Evolutionary conservation across 2,888 invertebrate genomes (phyloP), one percentile per base, ranked within the genome.

Genomic region (Himalopsyche anomala): DNA sequence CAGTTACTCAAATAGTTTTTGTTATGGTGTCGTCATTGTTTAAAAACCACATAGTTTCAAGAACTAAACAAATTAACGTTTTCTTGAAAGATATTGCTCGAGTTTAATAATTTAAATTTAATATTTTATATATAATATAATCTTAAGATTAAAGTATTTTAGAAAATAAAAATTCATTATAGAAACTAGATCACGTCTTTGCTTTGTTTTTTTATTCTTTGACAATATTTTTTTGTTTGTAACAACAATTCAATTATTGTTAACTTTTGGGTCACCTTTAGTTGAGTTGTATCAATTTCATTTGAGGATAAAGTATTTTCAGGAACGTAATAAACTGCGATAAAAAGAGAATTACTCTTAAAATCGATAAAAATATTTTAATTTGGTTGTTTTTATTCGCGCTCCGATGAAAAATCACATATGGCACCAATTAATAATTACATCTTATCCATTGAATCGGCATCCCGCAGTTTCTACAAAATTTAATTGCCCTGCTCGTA

Each of bases 401-500:
- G 74, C 15, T 28, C 36, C 74, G 38, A 38, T 74, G 74, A 74
- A 74, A 74, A 74, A 74, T 74, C 38, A 74, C 74, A 0, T 74
- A 38, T 15, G 74, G 74, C 8, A 36, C 15, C 74, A 36, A 74
- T 74, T 74, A 74, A 74, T 74, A 74, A 74, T 74, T 74, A 74
- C 36, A 74, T 36, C n/a, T 36, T 38, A 74, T 38, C 12, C 74
- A 74, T 38, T 38, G 28, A 74, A 74, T 28, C 4, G 74, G 74
- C 74, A 74, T 15, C 74, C 74, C 74, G 74, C 36, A 5, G 74
- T 12, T 74, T 36, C 12, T 12, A 5, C 36, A 74, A 74, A 36
- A 28, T 36, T 74, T 74, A 74, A 74, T 74, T 74, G 74, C 74
- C 74, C 74, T 74, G 36, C 74, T 74, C 74, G 74, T 74, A 36